These are phyloP conservation scores for Leptinotarsa undecemlineata DNA, from an alignment of 1,140 invertebrate genomes.

Conservation along the genomic window DNA sequence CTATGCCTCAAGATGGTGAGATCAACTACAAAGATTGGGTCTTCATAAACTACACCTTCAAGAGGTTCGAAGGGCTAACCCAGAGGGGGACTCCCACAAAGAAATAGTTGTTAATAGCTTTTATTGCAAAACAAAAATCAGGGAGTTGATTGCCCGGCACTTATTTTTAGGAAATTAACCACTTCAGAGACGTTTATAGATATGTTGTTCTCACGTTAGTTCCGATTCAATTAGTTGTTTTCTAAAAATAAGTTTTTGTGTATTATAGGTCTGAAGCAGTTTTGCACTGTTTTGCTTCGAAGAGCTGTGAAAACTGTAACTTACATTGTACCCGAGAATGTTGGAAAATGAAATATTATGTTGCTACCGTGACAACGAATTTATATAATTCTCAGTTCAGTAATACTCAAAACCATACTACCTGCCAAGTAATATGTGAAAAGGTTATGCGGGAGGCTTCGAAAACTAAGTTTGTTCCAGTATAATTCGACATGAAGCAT, in stretches of 20 bases:
- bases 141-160: constrained; percentile 33
- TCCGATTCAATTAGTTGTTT: constrained; percentile 36
- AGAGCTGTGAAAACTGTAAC: constrained; percentile 49
- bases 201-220: constrained; percentile 29
- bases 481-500: too few species aligned
- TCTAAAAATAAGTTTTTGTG: constrained; percentile 46
- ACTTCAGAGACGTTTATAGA: constrained; percentile 27
- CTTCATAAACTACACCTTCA: constrained; percentile 99
- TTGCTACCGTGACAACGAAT: background rate
- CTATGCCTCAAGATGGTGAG: constrained; percentile 80
- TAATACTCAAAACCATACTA: too few species aligned
- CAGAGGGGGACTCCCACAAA: constrained; percentile 80
- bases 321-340: constrained; percentile 37
- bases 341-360: background rate
- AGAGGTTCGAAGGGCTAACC: constrained; percentile 95
- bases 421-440: too few species aligned
- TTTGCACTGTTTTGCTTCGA: constrained; percentile 44
- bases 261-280: constrained; percentile 51
- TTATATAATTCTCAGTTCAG: background rate
- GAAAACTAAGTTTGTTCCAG: background rate
- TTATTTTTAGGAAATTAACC: constrained; percentile 46
- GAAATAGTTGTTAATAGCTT: constrained; percentile 61
- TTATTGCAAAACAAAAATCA: constrained; percentile 21
- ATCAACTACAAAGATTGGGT: constrained; percentile 96
- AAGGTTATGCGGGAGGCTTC: too few species aligned